These are phyloP conservation scores for Podiceps cristatus DNA, from an alignment of 2,113 vertebrate genomes.

Conservation along the genomic window DNA sequence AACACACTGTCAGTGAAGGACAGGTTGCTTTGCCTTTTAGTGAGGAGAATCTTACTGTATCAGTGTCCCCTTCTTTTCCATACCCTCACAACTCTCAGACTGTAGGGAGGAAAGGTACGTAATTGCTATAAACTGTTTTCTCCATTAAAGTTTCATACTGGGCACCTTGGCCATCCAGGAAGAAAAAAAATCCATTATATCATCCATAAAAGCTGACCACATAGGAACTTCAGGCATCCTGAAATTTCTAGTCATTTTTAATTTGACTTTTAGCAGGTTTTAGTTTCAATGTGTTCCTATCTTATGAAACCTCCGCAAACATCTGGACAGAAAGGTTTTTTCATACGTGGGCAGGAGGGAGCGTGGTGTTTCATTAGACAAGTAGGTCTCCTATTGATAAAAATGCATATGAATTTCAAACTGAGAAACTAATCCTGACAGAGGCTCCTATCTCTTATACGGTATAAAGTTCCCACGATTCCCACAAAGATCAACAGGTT, in stretches of 20 bases:
- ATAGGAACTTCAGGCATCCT: background rate
- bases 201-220: background rate
- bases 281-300: background rate
- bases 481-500: slow-evolving; percentile 33
- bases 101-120: background rate
- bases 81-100: background rate
- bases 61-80: background rate
- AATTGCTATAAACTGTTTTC: background rate
- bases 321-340: background rate
- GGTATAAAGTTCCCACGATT: background rate
- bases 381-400: background rate
- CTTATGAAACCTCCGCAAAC: background rate
- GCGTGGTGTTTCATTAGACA: background rate
- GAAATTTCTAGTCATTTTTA: background rate
- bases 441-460: background rate
- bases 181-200: background rate
- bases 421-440: background rate
- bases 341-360: background rate
- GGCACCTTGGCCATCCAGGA: background rate
- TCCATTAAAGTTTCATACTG: background rate
- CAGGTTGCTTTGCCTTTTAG: slow-evolving; percentile 22
- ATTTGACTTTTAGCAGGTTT: background rate
- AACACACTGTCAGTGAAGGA: slow-evolving; percentile 37
- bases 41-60: background rate
- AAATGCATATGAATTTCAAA: background rate